Base-by-base conservation (phyloP, 2,797 vertebrate species). In the Schizopygopsis pylzovi region DNA sequence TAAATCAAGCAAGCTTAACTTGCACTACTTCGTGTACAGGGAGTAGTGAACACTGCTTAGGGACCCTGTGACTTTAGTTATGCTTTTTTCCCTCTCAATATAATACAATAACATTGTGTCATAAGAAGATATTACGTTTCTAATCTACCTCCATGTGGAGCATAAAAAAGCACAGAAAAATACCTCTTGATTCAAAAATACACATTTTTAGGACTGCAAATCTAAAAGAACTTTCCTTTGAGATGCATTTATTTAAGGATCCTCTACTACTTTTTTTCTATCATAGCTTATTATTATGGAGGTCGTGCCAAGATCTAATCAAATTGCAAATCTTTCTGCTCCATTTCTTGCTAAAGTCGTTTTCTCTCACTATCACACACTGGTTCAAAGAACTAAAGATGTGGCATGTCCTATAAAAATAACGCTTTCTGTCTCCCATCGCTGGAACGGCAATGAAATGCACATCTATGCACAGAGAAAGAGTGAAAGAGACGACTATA, bases 301-400 rank as follows among this genome's bases (percentile, higher is more conserved):
- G 49, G 83, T 70, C n/a, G 2, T 22, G 49, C 33, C n/a, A 33
- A 79, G 25, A 70, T 61, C 76, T 71, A 22, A 56, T 78, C 28
- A 59, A 85, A 70, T 37, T 47, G 75, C 18, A 37, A 80, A 80
- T 72, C n/a, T 37, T 85, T 80, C 43, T 8, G 54, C 67, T 80
- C 15, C 13, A 39, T 85, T 72, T 73, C 68, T 80, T 13, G 28
- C 43, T 37, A 9, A 33, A 63, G 54, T 76, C 47, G 22, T 76
- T 65, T 25, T 9, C 25, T 18, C 37, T 72, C 39, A 39, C 52
- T 33, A 61, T 49, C 65, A 71, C 76, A 79, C 9, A 45, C 28
- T 70, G 76, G 47, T 79, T 85, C 63, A 84, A 79, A 76, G 82
- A 67, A 67, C 59, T 43, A 28, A 76, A 85, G 84, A 85, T 41